A percentile compares a stretch with the other conserved stretches of the same genome.
phyloP scores from a whole-genome alignment of 2,888 invertebrate species.

The Dolichopus griseipennis region DNA sequence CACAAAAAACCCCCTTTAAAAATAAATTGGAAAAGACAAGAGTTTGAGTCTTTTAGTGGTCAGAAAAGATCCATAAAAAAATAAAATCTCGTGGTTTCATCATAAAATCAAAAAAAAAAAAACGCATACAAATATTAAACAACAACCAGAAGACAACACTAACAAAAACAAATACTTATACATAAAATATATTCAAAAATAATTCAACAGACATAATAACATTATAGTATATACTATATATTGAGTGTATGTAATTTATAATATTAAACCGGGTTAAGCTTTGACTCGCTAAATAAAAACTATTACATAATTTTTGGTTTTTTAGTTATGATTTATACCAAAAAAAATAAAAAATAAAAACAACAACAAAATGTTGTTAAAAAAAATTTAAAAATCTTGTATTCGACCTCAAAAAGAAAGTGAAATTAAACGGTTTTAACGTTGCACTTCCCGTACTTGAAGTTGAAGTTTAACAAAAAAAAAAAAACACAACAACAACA shows the following conservation, averaged over 20 bases:
- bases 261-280: not conserved
- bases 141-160: too few species aligned
- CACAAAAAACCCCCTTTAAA: too few species aligned
- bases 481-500: not conserved
- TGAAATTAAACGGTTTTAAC: not conserved
- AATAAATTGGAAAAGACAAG: too few species aligned
- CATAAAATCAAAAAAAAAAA: too few species aligned
- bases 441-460: conserved; percentile 1
- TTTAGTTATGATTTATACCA: not conserved
- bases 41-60: too few species aligned
- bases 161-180: not conserved
- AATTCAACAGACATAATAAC: not conserved
- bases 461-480: conserved; percentile 3
- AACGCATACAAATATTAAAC: too few species aligned
- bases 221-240: too few species aligned
- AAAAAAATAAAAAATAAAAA: not conserved
- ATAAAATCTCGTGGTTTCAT: too few species aligned
- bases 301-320: not conserved
- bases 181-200: not conserved
- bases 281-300: not conserved
- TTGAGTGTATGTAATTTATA: not conserved
- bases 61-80: too few species aligned
- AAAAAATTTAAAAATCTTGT: not conserved
- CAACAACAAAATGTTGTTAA: too few species aligned
- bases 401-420: conserved; percentile 1